A percentile compares a stretch with the other conserved stretches of the same genome.
phyloP scores from a whole-genome alignment of 2,797 vertebrate species.

The Ctenopoma kingsleyae region DNA sequence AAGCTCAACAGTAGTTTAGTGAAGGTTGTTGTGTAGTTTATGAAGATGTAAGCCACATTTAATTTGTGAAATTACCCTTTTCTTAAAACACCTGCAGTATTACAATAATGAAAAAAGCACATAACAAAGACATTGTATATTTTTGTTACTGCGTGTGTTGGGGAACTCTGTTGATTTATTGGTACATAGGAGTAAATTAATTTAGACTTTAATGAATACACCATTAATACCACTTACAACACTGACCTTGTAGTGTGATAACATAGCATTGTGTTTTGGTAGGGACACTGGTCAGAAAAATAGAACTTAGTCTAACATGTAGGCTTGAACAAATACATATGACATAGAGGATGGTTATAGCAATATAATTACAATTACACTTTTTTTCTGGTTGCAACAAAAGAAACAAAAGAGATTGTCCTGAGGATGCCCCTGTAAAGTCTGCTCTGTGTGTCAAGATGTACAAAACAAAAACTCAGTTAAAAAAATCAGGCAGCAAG shows the following conservation, averaged over 20 bases:
- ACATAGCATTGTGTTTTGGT: constrained; percentile 11
- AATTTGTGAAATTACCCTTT: constrained; percentile 27
- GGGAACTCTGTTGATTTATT: constrained; percentile 13
- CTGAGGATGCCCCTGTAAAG: constrained; percentile 18
- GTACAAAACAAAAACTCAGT: constrained; percentile 20
- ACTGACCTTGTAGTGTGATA: too few species aligned
- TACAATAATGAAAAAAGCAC: constrained; percentile 9
- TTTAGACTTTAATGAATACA: constrained; percentile 7
- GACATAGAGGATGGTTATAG: background rate
- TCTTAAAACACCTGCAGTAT: background rate
- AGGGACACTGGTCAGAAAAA: background rate
- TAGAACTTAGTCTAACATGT: background rate
- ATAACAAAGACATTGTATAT: background rate
- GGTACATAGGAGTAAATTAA: background rate
- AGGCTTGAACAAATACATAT: background rate
- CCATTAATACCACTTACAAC: background rate
- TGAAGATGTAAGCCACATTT: background rate
- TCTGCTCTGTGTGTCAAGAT: constrained; percentile 25
- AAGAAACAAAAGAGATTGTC: constrained; percentile 28
- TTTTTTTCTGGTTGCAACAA: constrained; percentile 18
- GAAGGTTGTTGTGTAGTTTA: constrained; percentile 5
- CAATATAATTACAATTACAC: constrained; percentile 1
- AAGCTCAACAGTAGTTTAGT: background rate
- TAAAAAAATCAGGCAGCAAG: constrained; percentile 7
- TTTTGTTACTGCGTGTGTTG: background rate